Evolutionary conservation across 2,113 vertebrate species (phyloP), one percentile per base, ranked within the genome.

Genomic region (Hystrix brachyura): DNA sequence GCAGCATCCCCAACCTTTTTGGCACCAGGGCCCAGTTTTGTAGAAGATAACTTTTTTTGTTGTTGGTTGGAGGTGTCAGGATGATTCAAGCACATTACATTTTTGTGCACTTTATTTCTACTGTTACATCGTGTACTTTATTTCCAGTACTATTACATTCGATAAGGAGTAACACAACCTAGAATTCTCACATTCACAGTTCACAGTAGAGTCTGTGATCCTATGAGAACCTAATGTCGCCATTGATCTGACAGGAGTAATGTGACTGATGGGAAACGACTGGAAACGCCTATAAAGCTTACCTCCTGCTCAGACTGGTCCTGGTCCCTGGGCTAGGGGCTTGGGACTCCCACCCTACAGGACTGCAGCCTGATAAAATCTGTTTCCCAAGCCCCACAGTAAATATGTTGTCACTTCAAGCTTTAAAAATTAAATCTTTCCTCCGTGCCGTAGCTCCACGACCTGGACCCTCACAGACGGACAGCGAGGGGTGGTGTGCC

Each of bases 381-480:
- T 57, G 5, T 64, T 91, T 89, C 53, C 78, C 12, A 65, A 84
- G 76, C 59, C 76, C 60, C 71, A 65, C 2, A 38, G 38, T 38
- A 38, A 38, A 38, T 38, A 38, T 38, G 38, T 38, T 38, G 38
- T 38, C 38, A 82, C 80, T 34, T 88, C 71, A 14, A 7, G 48
- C 84, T 91, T 92, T 67, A 38, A 94, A 81, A 72, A 38, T 57
- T 1, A 60, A 72, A 46, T 85, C 51, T 92, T 48, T 72, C 25
- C 79, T 86, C 76, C 34, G 32, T 43, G n/a, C 84, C 55, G 14
- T 59, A 59, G 76, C 65, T 96, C 76, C 71, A 67, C 67, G 78
- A 60, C 78, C 67, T 19, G 87, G 92, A 18, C 74, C 57, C 13
- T 86, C 94, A 76, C 94, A 92, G 87, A 43, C 38, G 38, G 38